Conservation (phyloP, 2,888 invertebrate genomes). For the Eupeodes luniger region DNA sequence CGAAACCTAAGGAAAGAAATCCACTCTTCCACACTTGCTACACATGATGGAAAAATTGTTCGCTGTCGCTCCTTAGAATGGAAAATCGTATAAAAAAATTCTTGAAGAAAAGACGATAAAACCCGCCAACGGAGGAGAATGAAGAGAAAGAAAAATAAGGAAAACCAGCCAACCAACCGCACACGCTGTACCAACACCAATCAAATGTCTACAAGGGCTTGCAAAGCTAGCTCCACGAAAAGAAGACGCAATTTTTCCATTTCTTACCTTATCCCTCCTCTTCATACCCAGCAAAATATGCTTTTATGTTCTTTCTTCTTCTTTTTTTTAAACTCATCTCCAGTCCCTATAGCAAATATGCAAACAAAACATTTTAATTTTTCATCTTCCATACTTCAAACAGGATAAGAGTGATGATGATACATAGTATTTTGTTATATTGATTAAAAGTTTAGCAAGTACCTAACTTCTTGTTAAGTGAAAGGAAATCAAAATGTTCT, state of each 20-base stretch:
- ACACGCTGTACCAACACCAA: conserved; percentile 72
- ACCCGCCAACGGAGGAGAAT: conserved; percentile 25
- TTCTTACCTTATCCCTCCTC: conserved; percentile 10
- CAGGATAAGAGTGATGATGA: not conserved
- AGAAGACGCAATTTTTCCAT: conserved; percentile 36
- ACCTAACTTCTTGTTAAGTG: not conserved
- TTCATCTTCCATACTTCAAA: not conserved
- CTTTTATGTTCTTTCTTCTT: not conserved
- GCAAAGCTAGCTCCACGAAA: conserved; percentile 34
- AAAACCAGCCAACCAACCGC: conserved; percentile 73
- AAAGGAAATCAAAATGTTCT: not conserved
- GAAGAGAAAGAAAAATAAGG: conserved; percentile 56
- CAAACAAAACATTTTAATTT: too few relatives aligned
- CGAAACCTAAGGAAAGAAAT: conserved; percentile 57
- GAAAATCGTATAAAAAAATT: conserved; percentile 19
- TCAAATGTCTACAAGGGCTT: conserved; percentile 69
- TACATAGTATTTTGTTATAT: conserved; percentile 11
- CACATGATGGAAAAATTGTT: conserved; percentile 47
- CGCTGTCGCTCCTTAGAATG: conserved; percentile 16
- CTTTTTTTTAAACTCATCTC: not conserved
- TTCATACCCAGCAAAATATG: not conserved
- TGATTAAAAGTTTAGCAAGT: conserved; percentile 18
- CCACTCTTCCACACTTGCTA: conserved; percentile 43
- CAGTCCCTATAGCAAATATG: not conserved
- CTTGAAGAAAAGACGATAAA: conserved; percentile 49